These are phyloP conservation scores for Leptoclinus maculatus DNA, from an alignment of 2,797 vertebrate genomes.

Conservation along the genomic window DNA sequence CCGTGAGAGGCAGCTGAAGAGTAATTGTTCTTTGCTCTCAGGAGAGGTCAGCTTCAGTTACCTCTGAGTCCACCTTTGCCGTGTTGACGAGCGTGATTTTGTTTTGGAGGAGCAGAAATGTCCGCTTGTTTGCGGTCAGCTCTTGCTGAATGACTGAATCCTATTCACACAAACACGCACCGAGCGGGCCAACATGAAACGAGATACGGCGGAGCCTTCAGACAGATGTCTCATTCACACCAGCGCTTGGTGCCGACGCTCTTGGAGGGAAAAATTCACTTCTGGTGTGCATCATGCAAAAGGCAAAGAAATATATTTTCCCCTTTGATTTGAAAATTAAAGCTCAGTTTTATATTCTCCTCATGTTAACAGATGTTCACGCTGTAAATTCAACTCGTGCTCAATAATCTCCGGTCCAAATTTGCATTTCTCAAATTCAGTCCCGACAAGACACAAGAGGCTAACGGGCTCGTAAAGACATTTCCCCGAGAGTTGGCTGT, in stretches of 20 bases:
- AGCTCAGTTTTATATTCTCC: not conserved
- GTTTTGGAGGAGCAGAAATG: conserved; percentile 48
- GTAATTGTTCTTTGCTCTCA: conserved; percentile 39
- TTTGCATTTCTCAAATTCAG: conserved; percentile 11
- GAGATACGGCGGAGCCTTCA: conserved; percentile 15
- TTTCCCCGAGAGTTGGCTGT: conserved; percentile 46
- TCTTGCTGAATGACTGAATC: conserved; percentile 46
- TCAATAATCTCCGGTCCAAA: not conserved
- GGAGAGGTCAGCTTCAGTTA: conserved; percentile 56
- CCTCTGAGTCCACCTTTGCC: conserved; percentile 58
- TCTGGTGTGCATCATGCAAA: not conserved
- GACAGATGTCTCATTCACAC: conserved; percentile 1
- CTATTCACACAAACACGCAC: conserved; percentile 54
- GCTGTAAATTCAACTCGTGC: not conserved
- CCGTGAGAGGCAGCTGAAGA: conserved; percentile 36
- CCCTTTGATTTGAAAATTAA: not conserved
- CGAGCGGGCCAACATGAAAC: conserved; percentile 39
- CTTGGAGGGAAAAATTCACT: not conserved
- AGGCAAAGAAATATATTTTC: not conserved
- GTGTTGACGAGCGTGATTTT: conserved; percentile 66
- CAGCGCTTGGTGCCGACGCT: not conserved
- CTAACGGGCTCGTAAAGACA: conserved; percentile 16
- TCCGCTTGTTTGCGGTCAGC: conserved; percentile 43
- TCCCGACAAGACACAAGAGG: not conserved
- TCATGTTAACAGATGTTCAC: not conserved